Base-by-base conservation (phyloP, 2,797 vertebrate species). In the Chelon auratus region DNA sequence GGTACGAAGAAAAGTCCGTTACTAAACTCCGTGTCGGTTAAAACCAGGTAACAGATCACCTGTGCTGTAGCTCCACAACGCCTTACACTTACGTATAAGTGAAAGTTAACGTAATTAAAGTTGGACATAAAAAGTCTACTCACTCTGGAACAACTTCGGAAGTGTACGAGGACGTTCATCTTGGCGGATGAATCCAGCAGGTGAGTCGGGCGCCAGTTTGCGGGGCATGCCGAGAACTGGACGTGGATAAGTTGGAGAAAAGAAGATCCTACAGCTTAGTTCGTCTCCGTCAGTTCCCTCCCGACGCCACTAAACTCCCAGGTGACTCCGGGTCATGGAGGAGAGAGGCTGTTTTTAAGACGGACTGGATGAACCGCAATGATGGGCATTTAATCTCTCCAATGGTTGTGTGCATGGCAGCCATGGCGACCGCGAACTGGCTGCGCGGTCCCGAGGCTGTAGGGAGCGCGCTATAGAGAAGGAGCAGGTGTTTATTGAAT, bases 131-230 rank as follows among this genome's bases (percentile, higher is more conserved):
- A 17, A 15, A 33, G 30, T 45, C 4, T 58, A 91, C 92, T 92
- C 73, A 92, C 91, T 81, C 78, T 86, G 75, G 54, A 66, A 57
- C 65, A 88, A 81, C 70, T 60, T 83, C 75, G 48, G 40, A 89
- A 78, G 70, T 80, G 77, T 1, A 82, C 2, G 48, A 85, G 40
- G 51, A 86, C 39, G 37, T 47, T 81, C 84, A 90, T 91, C 37
- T 33, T 69, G 77, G 42, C 52, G 26, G 17, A 6, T 15, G 15
- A 59, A 42, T 60, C 65, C 78, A 51, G 24, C 78, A 53, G 61
- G 4, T 68, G 63, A 11, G 11, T 18, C 42, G 3, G 10, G 55
- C 43, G 17, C 18, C 14, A 9, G 71, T 59, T 15, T 37, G 63
- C 18, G 8, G 14, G 12, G 58, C 88, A 90, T 90, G 52, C 80